These are phyloP conservation scores for Hephaestus fuliginosus DNA, from an alignment of 2,797 vertebrate genomes.

Conservation along the genomic window DNA sequence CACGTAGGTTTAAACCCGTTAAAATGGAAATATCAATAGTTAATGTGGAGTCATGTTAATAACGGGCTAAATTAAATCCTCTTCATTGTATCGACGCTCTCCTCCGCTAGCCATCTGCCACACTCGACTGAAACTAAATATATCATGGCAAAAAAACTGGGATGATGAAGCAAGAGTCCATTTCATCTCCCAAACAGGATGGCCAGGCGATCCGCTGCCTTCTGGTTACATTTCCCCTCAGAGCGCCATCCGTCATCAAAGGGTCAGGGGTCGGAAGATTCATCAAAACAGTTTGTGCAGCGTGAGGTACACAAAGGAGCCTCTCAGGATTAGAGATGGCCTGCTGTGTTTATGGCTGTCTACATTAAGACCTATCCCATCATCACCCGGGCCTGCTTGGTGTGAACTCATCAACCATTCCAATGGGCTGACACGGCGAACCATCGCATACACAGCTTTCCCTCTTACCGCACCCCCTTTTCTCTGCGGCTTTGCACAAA, in stretches of 20 bases:
- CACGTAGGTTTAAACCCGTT: not conserved
- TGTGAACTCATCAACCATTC: conserved; percentile 89
- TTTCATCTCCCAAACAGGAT: conserved; percentile 88
- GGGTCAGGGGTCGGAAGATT: conserved; percentile 91
- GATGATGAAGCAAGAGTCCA: conserved; percentile 71
- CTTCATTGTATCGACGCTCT: not conserved
- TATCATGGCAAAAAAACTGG: conserved; percentile 47
- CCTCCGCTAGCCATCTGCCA: conserved; percentile 29
- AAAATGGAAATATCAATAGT: not conserved
- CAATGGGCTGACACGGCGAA: conserved; percentile 72
- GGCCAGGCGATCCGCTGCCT: conserved; percentile 69
- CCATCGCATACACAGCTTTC: conserved; percentile 31
- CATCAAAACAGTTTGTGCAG: conserved; percentile 97
- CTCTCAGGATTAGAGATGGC: conserved; percentile 92
- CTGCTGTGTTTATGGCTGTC: conserved; percentile 91
- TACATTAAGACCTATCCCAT: conserved; percentile 89
- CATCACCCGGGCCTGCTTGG: conserved; percentile 76
- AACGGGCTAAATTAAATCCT: conserved; percentile 3
- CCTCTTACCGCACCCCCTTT: conserved; percentile 33
- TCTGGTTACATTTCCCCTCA: conserved; percentile 87
- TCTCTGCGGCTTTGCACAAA: conserved; percentile 19
- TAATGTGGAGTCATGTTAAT: not conserved
- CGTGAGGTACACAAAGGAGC: conserved; percentile 91
- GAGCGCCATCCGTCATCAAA: conserved; percentile 88
- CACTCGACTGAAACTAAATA: conserved; percentile 53